Percentiles rank a stretch among this genome's conserved stretches.
Evolutionary conservation across 2,888 invertebrate genomes (phyloP).

Genomic region (Chesias legatella): DNA sequence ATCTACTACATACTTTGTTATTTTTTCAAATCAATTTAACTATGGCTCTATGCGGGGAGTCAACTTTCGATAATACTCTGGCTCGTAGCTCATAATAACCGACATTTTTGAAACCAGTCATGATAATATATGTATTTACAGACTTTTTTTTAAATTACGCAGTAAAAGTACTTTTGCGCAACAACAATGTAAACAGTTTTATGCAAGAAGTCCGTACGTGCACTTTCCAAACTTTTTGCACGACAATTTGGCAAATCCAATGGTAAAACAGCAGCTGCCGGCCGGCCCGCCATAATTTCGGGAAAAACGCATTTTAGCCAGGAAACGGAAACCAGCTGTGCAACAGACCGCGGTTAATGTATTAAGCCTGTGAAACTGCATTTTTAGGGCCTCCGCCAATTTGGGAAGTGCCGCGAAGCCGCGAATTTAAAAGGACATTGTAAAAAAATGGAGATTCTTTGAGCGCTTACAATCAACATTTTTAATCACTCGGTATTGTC

Average conservation of each 20-base stretch:
- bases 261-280: conserved; percentile 38
- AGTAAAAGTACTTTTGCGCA: no score
- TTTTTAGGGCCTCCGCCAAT: conserved; percentile 70
- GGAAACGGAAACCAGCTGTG: conserved; percentile 77
- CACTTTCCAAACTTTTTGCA: conserved; percentile 14
- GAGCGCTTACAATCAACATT: no score
- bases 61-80: no score
- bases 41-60: no score
- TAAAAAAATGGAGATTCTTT: conserved; percentile 10
- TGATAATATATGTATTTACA: no score
- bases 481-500: no score
- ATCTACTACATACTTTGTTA: no score
- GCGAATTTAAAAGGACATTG: conserved; percentile 32
- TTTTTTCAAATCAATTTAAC: no score
- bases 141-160: no score
- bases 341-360: conserved; percentile 64
- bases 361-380: conserved; percentile 70
- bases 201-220: not conserved
- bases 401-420: conserved; percentile 36
- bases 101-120: no score
- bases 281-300: conserved; percentile 59
- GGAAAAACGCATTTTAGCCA: conserved; percentile 67
- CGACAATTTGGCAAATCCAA: conserved; percentile 39
- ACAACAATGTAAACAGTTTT: no score
- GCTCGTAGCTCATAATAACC: no score